phyloP scores from a whole-genome alignment of 2,797 vertebrate genomes.

The Xyrichtys novacula region DNA sequence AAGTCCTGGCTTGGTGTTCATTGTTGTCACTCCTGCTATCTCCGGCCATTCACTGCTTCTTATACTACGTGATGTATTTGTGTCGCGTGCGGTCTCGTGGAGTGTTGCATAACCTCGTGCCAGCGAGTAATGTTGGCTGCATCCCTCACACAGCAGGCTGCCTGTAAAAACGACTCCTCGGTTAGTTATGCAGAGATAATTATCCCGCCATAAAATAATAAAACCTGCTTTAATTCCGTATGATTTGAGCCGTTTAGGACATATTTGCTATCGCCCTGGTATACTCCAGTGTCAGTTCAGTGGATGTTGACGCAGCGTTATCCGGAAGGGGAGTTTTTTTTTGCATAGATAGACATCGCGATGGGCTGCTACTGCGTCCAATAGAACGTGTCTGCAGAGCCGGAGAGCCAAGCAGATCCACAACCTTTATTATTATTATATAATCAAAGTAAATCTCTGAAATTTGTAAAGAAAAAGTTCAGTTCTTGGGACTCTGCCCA shows the following conservation, averaged over 20 bases:
- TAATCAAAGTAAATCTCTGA: too few relatives aligned
- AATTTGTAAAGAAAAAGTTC: too few relatives aligned
- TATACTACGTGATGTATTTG: neutral
- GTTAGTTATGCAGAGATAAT: neutral
- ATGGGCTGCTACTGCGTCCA: too few relatives aligned
- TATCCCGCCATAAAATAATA: neutral
- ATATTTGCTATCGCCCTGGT: neutral
- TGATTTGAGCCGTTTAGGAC: neutral
- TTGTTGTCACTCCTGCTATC: neutral
- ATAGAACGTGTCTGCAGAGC: too few relatives aligned
- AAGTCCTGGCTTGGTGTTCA: too few relatives aligned
- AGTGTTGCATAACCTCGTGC: conserved; percentile 57
- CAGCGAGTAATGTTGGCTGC: conserved; percentile 16
- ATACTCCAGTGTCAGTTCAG: conserved; percentile 6
- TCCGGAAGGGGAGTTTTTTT: conserved; percentile 41
- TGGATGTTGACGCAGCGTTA: conserved; percentile 57
- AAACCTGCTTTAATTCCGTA: neutral
- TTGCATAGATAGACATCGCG: conserved; percentile 27
- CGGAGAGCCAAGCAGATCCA: too few relatives aligned
- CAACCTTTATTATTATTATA: too few relatives aligned
- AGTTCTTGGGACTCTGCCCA: too few relatives aligned
- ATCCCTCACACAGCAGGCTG: conserved; percentile 17
- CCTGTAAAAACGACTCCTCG: neutral
- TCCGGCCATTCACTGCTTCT: neutral
- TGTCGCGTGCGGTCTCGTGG: conserved; percentile 22